Conservation (phyloP, 2,113 vertebrate genomes). For the Carlito syrichta region DNA sequence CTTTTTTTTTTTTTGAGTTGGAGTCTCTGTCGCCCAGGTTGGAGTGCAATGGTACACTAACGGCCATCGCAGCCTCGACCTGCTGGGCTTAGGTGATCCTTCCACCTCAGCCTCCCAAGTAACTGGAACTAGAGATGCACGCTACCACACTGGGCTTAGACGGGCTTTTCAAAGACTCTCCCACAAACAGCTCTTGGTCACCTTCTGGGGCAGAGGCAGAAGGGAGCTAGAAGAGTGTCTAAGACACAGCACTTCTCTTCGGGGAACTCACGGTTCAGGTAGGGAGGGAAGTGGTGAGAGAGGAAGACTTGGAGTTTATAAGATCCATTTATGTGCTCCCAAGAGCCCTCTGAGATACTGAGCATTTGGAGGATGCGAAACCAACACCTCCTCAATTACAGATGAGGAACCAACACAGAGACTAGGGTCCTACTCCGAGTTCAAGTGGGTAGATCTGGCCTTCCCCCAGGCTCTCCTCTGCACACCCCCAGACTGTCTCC, state of each 20-base stretch:
- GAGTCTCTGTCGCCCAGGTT: too few relatives aligned
- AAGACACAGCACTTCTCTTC: neutral
- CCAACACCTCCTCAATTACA: neutral
- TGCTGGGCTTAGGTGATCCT: too few relatives aligned
- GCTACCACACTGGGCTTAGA: too few relatives aligned
- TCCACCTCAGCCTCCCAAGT: too few relatives aligned
- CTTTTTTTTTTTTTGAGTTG: too few relatives aligned
- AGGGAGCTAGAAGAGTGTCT: neutral
- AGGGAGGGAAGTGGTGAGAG: neutral
- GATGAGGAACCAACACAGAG: neutral
- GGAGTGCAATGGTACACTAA: too few relatives aligned
- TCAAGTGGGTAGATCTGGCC: neutral
- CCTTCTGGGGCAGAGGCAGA: neutral
- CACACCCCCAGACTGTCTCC: neutral
- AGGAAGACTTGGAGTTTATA: neutral
- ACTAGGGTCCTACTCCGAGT: neutral
- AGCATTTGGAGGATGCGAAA: neutral
- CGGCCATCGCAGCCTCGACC: too few relatives aligned
- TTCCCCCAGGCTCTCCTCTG: neutral
- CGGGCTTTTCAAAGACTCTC: neutral
- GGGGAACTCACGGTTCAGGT: neutral
- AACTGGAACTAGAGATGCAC: too few relatives aligned
- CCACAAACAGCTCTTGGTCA: neutral
- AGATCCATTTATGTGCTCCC: neutral
- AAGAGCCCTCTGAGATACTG: neutral